These are phyloP conservation scores for Bombus terrestris DNA, from an alignment of 1,140 invertebrate species.

Conservation along the genomic window DNA sequence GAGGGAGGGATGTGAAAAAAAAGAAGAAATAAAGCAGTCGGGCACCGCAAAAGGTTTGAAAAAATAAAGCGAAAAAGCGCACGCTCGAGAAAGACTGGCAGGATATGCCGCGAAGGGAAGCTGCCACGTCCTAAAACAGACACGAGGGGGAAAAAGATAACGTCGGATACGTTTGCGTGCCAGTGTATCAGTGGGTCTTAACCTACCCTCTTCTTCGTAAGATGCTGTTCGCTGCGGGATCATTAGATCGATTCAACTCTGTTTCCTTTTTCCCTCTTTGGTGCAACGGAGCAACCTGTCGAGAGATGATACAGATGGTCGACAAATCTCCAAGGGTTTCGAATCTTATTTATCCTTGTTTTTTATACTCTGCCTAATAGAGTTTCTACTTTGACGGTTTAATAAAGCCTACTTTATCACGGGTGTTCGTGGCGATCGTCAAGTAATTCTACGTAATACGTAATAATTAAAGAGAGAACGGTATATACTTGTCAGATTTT, in stretches of 20 bases:
- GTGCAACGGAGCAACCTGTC: neutral
- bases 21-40: neutral
- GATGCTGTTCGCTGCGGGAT: neutral
- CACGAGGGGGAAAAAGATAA: neutral
- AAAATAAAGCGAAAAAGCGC: constrained; percentile 8
- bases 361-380: neutral
- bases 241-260: neutral
- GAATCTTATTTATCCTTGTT: neutral
- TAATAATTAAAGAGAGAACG: too few relatives aligned
- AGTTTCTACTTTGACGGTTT: neutral
- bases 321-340: neutral
- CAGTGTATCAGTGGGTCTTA: constrained; percentile 41
- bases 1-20: neutral
- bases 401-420: neutral
- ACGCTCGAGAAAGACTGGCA: constrained; percentile 19
- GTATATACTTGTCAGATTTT: too few relatives aligned
- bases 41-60: constrained; percentile 27
- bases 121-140: constrained; percentile 22
- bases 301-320: constrained; percentile 1
- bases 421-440: too few relatives aligned
- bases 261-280: neutral
- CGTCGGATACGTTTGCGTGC: constrained; percentile 20
- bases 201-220: neutral
- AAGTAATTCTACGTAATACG: too few relatives aligned
- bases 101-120: constrained; percentile 15